These are phyloP conservation scores for Julus scandinavius DNA, from an alignment of 2,888 invertebrate species.

Conservation along the genomic window DNA sequence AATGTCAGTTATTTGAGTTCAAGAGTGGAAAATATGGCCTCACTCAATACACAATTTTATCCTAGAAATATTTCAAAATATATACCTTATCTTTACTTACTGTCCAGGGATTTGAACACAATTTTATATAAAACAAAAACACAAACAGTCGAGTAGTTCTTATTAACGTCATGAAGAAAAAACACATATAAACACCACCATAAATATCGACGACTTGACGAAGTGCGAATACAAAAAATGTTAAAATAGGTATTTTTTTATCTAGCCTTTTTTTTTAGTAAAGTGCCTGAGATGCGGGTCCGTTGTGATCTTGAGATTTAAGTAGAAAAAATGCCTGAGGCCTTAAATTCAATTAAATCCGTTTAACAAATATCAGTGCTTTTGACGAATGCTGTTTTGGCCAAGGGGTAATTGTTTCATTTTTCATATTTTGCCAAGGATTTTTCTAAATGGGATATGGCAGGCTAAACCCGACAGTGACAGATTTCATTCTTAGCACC, in stretches of 20 bases:
- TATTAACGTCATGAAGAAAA: slow-evolving; percentile 27
- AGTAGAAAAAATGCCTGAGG: slow-evolving; percentile 24
- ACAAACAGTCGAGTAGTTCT: not conserved
- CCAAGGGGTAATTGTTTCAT: slow-evolving; percentile 26
- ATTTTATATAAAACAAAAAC: not conserved
- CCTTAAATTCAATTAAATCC: slow-evolving; percentile 33
- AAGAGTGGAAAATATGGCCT: too few species aligned
- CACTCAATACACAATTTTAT: too few species aligned
- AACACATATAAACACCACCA: too few species aligned
- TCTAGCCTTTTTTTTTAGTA: not conserved
- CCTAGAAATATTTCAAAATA: not conserved
- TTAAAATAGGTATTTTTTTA: too few species aligned
- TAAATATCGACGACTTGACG: not conserved
- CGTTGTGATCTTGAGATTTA: slow-evolving; percentile 19
- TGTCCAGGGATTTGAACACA: not conserved
- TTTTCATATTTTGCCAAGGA: slow-evolving; percentile 33
- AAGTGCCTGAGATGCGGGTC: not conserved
- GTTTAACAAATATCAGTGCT: slow-evolving; percentile 33
- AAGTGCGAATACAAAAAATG: not conserved
- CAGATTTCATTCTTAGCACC: slow-evolving; percentile 33
- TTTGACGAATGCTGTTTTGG: slow-evolving; percentile 33
- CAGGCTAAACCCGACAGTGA: slow-evolving; percentile 33
- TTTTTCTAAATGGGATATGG: slow-evolving; percentile 1
- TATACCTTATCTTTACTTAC: not conserved
- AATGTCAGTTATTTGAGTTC: too few species aligned